phyloP scores from a whole-genome alignment of 2,113 vertebrate species.

The Aptenodytes forsteri region DNA sequence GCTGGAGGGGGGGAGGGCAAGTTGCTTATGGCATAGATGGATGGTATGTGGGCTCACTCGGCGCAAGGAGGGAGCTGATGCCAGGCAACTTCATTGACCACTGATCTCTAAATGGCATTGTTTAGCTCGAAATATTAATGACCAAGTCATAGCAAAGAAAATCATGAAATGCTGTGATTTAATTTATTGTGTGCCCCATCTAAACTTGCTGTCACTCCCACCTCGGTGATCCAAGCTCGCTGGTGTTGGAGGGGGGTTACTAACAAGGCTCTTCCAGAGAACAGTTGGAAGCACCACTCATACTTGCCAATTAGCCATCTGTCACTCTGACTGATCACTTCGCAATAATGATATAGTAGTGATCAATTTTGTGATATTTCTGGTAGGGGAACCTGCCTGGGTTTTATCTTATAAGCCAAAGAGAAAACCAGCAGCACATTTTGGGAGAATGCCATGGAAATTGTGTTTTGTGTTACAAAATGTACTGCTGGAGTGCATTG shows the following conservation, averaged over 20 bases:
- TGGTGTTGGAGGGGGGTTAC: not conserved
- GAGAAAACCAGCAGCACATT: not conserved
- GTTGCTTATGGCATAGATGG: not conserved
- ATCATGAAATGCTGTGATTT: not conserved
- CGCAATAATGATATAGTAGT: not conserved
- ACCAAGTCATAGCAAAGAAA: not conserved
- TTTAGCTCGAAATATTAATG: not conserved
- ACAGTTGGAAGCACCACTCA: not conserved
- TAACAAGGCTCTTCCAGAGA: not conserved
- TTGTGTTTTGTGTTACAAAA: not conserved
- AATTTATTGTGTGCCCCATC: not conserved
- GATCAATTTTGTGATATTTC: slow-evolving; percentile 2
- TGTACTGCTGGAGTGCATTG: not conserved
- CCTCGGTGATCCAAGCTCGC: not conserved
- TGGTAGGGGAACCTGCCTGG: not conserved
- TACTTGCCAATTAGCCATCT: slow-evolving; percentile 9
- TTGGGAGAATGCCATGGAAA: slow-evolving; percentile 3
- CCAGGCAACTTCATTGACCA: not conserved
- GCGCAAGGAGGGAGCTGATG: not conserved
- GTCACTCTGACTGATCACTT: slow-evolving; percentile 35
- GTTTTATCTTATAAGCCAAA: not conserved
- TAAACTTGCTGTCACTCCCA: not conserved
- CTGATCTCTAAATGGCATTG: not conserved
- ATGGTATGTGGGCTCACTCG: not conserved
- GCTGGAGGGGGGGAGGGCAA: not conserved